Percentiles rank a stretch among this genome's conserved stretches.
Evolutionary conservation across 1,140 invertebrate genomes (phyloP).

Genomic region (Aphelinus atriplicis): DNA sequence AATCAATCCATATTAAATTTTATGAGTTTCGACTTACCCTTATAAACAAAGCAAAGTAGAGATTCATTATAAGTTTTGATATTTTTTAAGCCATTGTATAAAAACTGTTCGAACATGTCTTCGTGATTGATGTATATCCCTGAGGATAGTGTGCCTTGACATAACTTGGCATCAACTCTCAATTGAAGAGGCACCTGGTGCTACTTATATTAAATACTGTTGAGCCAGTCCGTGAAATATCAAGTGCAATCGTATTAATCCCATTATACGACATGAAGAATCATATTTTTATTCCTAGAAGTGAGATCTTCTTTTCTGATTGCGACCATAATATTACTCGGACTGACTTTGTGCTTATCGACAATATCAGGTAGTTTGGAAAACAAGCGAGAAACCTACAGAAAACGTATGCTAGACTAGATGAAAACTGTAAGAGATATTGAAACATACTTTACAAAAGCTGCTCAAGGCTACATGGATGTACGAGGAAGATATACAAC

Average conservation of each 20-base stretch:
- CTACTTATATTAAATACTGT: constrained; percentile 29
- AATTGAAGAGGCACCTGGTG: constrained; percentile 28
- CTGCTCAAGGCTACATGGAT: too few relatives aligned
- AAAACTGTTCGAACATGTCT: constrained; percentile 8
- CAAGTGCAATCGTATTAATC: background rate
- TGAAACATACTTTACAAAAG: too few relatives aligned
- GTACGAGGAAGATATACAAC: too few relatives aligned
- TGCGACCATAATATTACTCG: constrained; percentile 22
- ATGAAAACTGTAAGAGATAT: too few relatives aligned
- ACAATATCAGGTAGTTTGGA: constrained; percentile 28
- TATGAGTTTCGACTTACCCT: too few relatives aligned
- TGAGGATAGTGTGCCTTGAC: constrained; percentile 35
- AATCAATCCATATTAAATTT: too few relatives aligned
- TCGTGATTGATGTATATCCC: constrained; percentile 9
- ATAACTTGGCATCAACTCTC: constrained; percentile 26
- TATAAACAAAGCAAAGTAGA: too few relatives aligned
- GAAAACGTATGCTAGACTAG: background rate
- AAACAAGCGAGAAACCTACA: constrained; percentile 10
- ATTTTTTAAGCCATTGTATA: background rate
- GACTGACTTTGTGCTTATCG: constrained; percentile 34
- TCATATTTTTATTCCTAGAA: background rate
- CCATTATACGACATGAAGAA: background rate
- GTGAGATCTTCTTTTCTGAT: background rate
- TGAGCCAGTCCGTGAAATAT: constrained; percentile 37
- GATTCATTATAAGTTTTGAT: too few relatives aligned